Evolutionary conservation across 1,140 invertebrate species (phyloP).

Genomic region (Drosophila bocki): DNA sequence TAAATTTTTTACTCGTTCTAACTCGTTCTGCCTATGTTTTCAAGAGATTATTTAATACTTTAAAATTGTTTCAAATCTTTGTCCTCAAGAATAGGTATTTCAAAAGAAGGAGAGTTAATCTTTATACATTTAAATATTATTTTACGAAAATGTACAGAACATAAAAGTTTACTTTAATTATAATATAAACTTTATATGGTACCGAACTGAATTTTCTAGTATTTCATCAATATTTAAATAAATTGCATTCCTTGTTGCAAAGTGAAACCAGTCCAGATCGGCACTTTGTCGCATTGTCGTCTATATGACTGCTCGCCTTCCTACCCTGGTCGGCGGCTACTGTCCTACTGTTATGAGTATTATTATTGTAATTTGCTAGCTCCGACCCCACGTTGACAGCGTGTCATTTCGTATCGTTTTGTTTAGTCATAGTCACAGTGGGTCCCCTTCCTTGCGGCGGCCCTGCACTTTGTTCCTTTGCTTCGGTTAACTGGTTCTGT

Average conservation of each 20-base stretch:
- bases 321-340: slow-evolving; percentile 48
- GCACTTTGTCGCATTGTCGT: slow-evolving; percentile 79
- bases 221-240: too few species aligned
- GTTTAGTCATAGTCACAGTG: slow-evolving; percentile 74
- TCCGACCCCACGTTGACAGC: slow-evolving; percentile 72
- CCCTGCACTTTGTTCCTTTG: slow-evolving; percentile 25
- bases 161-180: too few species aligned
- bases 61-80: too few species aligned
- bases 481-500: slow-evolving; percentile 33
- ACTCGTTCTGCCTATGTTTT: too few species aligned
- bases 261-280: slow-evolving; percentile 15
- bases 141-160: too few species aligned
- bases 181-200: too few species aligned
- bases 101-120: too few species aligned
- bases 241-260: not conserved
- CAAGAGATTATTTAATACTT: too few species aligned
- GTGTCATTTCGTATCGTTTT: slow-evolving; percentile 79
- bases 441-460: slow-evolving; percentile 8
- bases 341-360: slow-evolving; percentile 71
- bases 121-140: too few species aligned
- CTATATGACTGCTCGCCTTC: slow-evolving; percentile 39
- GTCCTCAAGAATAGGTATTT: too few species aligned
- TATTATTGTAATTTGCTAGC: slow-evolving; percentile 79
- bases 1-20: too few species aligned
- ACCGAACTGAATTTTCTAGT: too few species aligned